Evolutionary conservation across 1,140 invertebrate species (phyloP).

Genomic region (Heliconius melpomene): DNA sequence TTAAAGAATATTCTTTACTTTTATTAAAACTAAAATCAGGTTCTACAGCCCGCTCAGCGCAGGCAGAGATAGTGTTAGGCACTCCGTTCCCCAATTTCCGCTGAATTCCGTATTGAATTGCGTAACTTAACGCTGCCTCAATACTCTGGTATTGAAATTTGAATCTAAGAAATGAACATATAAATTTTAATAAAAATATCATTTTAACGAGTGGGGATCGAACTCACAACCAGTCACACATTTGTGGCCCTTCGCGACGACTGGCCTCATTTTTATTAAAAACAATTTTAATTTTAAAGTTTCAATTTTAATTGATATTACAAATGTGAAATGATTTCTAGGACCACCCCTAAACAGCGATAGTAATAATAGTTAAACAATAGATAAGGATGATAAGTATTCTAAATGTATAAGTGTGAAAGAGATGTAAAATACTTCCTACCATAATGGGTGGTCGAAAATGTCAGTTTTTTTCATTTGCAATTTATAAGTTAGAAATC

Average conservation of each 20-base stretch:
- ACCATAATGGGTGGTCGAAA: slow-evolving; percentile 68
- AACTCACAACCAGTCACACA: no score
- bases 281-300: background rate
- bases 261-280: no score
- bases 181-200: no score
- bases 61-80: background rate
- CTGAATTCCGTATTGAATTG: no score
- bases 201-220: no score
- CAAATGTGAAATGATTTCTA: slow-evolving; percentile 16
- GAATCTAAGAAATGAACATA: no score
- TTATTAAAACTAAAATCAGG: background rate
- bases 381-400: slow-evolving; percentile 43
- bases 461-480: slow-evolving; percentile 57
- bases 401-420: slow-evolving; percentile 37
- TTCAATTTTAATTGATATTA: background rate
- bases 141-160: no score
- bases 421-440: slow-evolving; percentile 48
- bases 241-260: no score
- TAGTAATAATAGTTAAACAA: slow-evolving; percentile 67
- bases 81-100: no score
- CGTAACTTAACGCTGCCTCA: no score
- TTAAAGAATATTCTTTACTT: background rate
- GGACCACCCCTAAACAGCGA: slow-evolving; percentile 70
- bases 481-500: slow-evolving; percentile 63
- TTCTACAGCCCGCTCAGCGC: no score